Percentiles rank a stretch among this genome's conserved stretches.
These are phyloP conservation scores for Cremastobaeus sp. DNA, from an alignment of 2,888 invertebrate genomes.

Conservation along the genomic window DNA sequence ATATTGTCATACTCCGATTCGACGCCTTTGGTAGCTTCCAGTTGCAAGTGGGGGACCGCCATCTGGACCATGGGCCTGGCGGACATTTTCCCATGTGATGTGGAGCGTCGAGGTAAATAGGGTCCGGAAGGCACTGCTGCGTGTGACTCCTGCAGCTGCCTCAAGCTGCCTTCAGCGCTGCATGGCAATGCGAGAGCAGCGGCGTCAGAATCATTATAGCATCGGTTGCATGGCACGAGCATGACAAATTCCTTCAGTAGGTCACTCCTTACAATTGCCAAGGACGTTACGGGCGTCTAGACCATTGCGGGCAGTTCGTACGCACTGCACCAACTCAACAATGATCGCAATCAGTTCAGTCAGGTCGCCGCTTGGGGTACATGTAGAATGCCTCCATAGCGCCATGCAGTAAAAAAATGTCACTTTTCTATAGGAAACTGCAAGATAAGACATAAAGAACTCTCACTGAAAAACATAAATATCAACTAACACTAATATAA, in stretches of 20 bases:
- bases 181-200: slow-evolving; percentile 90
- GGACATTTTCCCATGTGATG: slow-evolving; percentile 82
- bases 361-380: too few relatives aligned
- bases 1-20: slow-evolving; percentile 89
- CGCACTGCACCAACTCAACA: too few relatives aligned
- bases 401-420: too few relatives aligned
- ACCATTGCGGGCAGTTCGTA: too few relatives aligned
- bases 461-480: too few relatives aligned
- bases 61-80: slow-evolving; percentile 90
- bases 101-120: slow-evolving; percentile 86
- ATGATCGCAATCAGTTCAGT: too few relatives aligned
- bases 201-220: slow-evolving; percentile 91
- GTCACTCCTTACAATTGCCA: slow-evolving; percentile 88
- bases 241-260: slow-evolving; percentile 88
- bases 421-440: too few relatives aligned
- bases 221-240: slow-evolving; percentile 87
- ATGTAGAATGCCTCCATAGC: too few relatives aligned
- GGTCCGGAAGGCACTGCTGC: slow-evolving; percentile 86
- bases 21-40: slow-evolving; percentile 85
- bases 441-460: too few relatives aligned
- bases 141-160: slow-evolving; percentile 87
- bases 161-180: too few relatives aligned
- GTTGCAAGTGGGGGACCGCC: slow-evolving; percentile 87
- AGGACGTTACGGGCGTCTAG: too few relatives aligned
- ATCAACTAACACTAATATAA: too few relatives aligned